These are phyloP conservation scores for Psammodynastes pulverulentus DNA, from an alignment of 2,113 vertebrate genomes.

Conservation along the genomic window DNA sequence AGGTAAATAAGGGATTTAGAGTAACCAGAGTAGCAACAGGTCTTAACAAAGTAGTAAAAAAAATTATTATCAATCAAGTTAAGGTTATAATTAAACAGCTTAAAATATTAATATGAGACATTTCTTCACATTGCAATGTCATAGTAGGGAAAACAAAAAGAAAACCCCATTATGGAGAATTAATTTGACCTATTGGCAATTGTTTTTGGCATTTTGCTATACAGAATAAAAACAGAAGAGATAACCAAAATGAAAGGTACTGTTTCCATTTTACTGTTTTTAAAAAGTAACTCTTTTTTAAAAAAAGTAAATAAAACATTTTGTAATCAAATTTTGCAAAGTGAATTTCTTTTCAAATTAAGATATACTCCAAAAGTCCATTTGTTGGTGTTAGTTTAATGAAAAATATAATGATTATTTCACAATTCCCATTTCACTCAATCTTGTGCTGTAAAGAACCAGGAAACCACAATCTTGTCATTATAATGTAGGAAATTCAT, in stretches of 20 bases:
- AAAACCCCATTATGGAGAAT: too few relatives aligned
- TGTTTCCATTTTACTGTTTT: background rate
- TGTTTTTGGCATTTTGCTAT: background rate
- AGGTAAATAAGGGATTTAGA: too few relatives aligned
- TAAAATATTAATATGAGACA: too few relatives aligned
- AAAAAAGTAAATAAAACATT: background rate
- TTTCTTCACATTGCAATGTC: too few relatives aligned
- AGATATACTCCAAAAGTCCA: background rate
- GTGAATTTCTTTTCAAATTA: background rate
- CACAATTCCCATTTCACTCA: background rate
- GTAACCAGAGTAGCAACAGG: too few relatives aligned
- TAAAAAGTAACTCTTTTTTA: background rate
- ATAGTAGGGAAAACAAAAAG: too few relatives aligned
- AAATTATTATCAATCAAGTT: too few relatives aligned
- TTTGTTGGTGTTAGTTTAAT: background rate
- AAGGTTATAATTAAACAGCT: too few relatives aligned
- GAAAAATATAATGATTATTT: background rate
- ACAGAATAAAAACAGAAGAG: background rate
- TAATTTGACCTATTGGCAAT: background rate
- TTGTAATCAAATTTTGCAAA: background rate
- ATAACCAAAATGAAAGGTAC: background rate
- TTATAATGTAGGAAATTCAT: background rate
- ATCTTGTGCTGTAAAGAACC: background rate
- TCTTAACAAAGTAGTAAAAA: too few relatives aligned
- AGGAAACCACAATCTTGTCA: background rate